A percentile compares a stretch with the other conserved stretches of the same genome.
Evolutionary conservation across 1,140 invertebrate genomes (phyloP).

Genomic region (Lycorma delicatula): DNA sequence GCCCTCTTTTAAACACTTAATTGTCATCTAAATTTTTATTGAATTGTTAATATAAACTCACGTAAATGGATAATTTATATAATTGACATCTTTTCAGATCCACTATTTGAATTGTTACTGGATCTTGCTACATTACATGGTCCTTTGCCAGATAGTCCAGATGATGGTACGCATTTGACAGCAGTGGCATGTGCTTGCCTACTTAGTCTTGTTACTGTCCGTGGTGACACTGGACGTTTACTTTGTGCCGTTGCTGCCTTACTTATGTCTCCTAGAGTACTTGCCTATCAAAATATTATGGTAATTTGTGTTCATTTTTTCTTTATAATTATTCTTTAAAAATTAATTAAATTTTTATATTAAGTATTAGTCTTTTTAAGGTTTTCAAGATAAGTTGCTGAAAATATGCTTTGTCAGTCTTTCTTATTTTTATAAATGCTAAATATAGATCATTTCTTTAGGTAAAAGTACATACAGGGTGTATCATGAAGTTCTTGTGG

Average conservation of each 20-base stretch:
- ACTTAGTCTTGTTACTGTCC: slow-evolving; percentile 80
- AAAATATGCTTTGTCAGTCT: too few species aligned
- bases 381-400: background rate
- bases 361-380: too few species aligned
- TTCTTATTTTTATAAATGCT: too few species aligned
- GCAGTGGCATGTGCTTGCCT: slow-evolving; percentile 84
- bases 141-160: slow-evolving; percentile 27
- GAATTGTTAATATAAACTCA: too few species aligned
- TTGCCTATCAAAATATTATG: slow-evolving; percentile 70
- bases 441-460: too few species aligned
- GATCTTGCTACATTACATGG: slow-evolving; percentile 58
- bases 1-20: too few species aligned
- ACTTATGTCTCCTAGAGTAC: slow-evolving; percentile 71
- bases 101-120: slow-evolving; percentile 67
- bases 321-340: slow-evolving; percentile 12
- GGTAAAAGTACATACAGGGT: too few species aligned
- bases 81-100: slow-evolving; percentile 48
- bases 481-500: too few species aligned
- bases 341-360: too few species aligned
- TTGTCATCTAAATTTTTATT: too few species aligned
- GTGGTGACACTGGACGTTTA: slow-evolving; percentile 87
- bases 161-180: slow-evolving; percentile 60
- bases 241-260: slow-evolving; percentile 77
- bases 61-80: too few species aligned
- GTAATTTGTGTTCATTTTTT: slow-evolving; percentile 39